Percentiles rank a stretch among this genome's conserved stretches.
Conservation (phyloP, 2,888 invertebrate genomes). For the Meandrusa payeni region DNA sequence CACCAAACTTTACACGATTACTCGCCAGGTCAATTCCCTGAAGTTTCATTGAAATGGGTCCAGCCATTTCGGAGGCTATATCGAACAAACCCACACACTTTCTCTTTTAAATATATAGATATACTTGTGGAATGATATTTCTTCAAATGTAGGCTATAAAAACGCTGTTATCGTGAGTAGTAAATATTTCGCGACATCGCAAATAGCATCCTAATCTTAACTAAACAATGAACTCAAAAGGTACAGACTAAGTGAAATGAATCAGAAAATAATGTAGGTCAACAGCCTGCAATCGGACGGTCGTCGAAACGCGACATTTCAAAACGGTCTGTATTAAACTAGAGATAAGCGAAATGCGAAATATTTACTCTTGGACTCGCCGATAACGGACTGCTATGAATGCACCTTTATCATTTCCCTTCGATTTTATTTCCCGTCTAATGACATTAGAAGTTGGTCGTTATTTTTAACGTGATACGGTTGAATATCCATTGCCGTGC, state of each 20-base stretch:
- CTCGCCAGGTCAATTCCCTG: too few relatives aligned
- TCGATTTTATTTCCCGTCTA: slow-evolving; percentile 40
- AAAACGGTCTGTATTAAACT: slow-evolving; percentile 63
- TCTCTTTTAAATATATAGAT: too few relatives aligned
- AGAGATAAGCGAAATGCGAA: slow-evolving; percentile 68
- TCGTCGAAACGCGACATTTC: slow-evolving; percentile 64
- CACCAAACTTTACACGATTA: too few relatives aligned
- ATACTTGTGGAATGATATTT: not conserved
- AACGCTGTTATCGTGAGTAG: not conserved
- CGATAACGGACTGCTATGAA: slow-evolving; percentile 71
- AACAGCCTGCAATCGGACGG: slow-evolving; percentile 49
- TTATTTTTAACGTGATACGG: slow-evolving; percentile 36
- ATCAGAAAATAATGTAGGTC: slow-evolving; percentile 39
- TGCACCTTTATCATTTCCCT: slow-evolving; percentile 66
- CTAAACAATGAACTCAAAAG: slow-evolving; percentile 23
- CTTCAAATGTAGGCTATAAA: slow-evolving; percentile 16
- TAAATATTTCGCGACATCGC: slow-evolving; percentile 16
- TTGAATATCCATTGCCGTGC: slow-evolving; percentile 40
- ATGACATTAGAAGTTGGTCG: slow-evolving; percentile 27
- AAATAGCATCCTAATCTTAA: slow-evolving; percentile 16
- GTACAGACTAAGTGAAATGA: slow-evolving; percentile 28
- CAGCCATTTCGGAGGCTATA: too few relatives aligned
- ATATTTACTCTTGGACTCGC: slow-evolving; percentile 68
- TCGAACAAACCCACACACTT: too few relatives aligned
- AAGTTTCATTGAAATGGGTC: too few relatives aligned